Evolutionary conservation across 2,797 vertebrate species (phyloP), one percentile per base, ranked within the genome.

Genomic region (Megaceryle alcyon): DNA sequence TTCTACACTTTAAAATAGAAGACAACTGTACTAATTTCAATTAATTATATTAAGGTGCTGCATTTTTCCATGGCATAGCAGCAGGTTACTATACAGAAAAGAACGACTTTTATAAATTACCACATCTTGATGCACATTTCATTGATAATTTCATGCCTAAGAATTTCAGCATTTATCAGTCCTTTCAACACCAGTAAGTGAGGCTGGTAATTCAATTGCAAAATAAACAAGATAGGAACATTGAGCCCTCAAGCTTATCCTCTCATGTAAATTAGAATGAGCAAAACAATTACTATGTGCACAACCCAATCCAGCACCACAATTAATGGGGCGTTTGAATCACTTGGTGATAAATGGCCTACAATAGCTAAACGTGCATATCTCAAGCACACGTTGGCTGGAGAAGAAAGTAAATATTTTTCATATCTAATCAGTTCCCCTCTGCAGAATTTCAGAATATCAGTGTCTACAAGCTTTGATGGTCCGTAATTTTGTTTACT

Each of bases 331-430:
- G 31, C 10, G 0, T 57, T 64, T 95, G 39, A 89, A 87, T 78
- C 26, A 22, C 17, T 23, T 56, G 46, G 26, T 70, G 57, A 85
- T 59, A 85, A 96, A 61, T 0, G 0, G 25, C 49, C 76, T 90
- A 56, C 33, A 92, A 35, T 10, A 88, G 39, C 29, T 77, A 70
- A 63, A 64, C 0, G 1, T 12, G 61, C 14, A 23, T n/a, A 80
- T 73, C 61, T 70, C 26, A 68, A 69, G n/a, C 6, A 75, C 9
- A 64, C 0, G 0, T 53, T 25, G 26, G 43, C 39, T 86, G 22
- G 93, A 90, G 65, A 87, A 93, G 53, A 86, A 95, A 92, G 76
- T 22, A 85, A 77, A 29, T 85, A 72, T 63, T 92, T 94, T 46
- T 87, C 64, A 21, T 82, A 91, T 77, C 48, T 92, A 71, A 94